Base-by-base conservation (phyloP, 2,888 invertebrate genomes). In the Eilema depressum region DNA sequence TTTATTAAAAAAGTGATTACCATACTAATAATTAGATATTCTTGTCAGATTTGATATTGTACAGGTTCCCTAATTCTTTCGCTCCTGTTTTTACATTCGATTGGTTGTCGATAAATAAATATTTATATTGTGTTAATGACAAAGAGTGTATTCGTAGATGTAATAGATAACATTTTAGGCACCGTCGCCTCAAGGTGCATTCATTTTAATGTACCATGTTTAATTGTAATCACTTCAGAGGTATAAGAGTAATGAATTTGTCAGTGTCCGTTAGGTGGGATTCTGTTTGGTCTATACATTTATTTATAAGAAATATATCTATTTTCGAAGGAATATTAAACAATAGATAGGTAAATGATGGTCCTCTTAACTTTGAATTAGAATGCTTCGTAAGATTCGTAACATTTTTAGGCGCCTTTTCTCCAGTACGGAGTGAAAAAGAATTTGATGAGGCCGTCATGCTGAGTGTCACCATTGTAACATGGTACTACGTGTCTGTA, bases 51-150 rank as follows among this genome's bases (percentile, higher is more conserved):
- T 28, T 28, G 28, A 28, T 37, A 57, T 23, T 88, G 83, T 87
- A 68, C 5, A 85, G 20, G 74, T 73, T 30, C 83, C 80, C 78
- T 91, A 79, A 91, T 20, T 75, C 63, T 74, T 83, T 85, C 89
- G 92, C 93, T 93, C 90, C 93, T 92, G 93, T 91, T 92, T 90
- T 86, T 88, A 85, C 86, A 87, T 84, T 70, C 59, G 83, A 85
- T 84, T 85, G 82, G 81, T 81, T 74, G 85, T 87, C 86, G 83
- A 89, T 91, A 91, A 91, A 92, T 89, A 92, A 93, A 93, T 91
- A 92, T 93, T 92, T 91, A 91, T 92, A 89, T 90, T 91, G 90
- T 90, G 90, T 92, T 93, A 92, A 94, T 93, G 91, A 91, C 89
- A 91, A 92, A 91, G 84, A 91, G 85, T 84, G 83, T 88, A 84